Base-by-base conservation (phyloP, 2,113 vertebrate species). In the Chitala chitala region DNA sequence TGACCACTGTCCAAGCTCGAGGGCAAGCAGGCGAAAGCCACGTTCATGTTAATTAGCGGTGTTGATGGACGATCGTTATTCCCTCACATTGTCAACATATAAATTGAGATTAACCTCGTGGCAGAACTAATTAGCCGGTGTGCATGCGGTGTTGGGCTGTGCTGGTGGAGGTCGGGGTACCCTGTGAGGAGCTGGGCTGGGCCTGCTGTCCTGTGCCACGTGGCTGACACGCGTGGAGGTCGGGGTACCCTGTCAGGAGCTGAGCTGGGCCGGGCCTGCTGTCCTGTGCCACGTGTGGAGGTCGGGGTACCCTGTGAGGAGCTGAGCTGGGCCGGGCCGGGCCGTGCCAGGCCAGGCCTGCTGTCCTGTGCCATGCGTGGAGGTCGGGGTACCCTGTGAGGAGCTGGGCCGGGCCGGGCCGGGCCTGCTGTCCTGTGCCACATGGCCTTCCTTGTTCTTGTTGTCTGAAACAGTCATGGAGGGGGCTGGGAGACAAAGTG, bases 41-140 rank as follows among this genome's bases (percentile, higher is more conserved):
- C 70, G 59, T 72, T 66, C 51, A 31, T 9, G 42, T 70, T 78
- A 78, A 78, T 78, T 71, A 78, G 75, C 61, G 12, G n/a, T 50
- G 40, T 38, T 12, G 68, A 74, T 54, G 36, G 68, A 51, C 38
- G 24, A 22, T 33, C 38, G 56, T 55, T 15, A 46, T 33, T 54
- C 8, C n/a, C n/a, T 61, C 4, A 22, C 55, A 53, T 61, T 55
- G 44, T 50, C 50, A 64, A 40, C 17, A 61, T 66, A 59, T 58
- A 59, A 48, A 69, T 59, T 29, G 36, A 6, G 24, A 72, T 72
- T 22, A 63, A 63, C 68, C 72, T 33, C 42, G 29, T 59, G 12
- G 63, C 65, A 38, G 70, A 56, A 64, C 56, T 75, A 78, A 78
- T 78, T 75, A 74, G 38, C 74, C 40, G 63, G 51, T 22, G 56